These are phyloP conservation scores for Euplexia lucipara DNA, from an alignment of 2,888 invertebrate species.

Conservation along the genomic window DNA sequence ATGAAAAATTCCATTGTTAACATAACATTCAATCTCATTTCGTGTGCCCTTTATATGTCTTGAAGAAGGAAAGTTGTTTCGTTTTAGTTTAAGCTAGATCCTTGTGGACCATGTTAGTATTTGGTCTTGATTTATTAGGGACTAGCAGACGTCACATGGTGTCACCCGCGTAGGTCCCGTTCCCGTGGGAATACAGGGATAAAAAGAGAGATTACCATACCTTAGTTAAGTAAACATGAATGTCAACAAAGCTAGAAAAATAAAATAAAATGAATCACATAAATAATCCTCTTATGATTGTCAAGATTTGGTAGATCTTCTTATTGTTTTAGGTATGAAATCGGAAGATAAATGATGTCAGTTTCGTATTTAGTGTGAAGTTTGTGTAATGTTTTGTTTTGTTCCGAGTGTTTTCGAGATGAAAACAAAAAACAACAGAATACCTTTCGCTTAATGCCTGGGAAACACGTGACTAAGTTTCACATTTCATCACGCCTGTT, in stretches of 20 bases:
- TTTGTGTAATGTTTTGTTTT: neutral
- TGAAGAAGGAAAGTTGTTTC: slow-evolving; percentile 20
- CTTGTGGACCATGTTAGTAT: no score
- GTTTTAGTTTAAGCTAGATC: slow-evolving; percentile 11
- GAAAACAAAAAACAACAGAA: neutral
- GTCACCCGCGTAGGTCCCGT: no score
- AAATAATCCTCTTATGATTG: slow-evolving; percentile 28
- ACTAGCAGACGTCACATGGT: no score
- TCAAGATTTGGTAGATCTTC: slow-evolving; percentile 9
- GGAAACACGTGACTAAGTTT: no score
- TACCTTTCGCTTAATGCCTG: no score
- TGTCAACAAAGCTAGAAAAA: slow-evolving; percentile 2
- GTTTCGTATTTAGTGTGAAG: neutral
- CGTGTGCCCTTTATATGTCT: slow-evolving; percentile 37
- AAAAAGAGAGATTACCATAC: no score
- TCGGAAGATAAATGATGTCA: neutral
- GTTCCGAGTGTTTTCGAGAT: neutral
- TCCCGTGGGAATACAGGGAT: no score
- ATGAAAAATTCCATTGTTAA: slow-evolving; percentile 74
- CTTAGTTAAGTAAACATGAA: neutral
- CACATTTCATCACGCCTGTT: no score
- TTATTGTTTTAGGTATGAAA: slow-evolving; percentile 1
- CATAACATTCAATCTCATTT: slow-evolving; percentile 69
- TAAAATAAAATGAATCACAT: slow-evolving; percentile 13
- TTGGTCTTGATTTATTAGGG: neutral